phyloP scores from a whole-genome alignment of 2,797 vertebrate species.

The Cyclura pinguis region DNA sequence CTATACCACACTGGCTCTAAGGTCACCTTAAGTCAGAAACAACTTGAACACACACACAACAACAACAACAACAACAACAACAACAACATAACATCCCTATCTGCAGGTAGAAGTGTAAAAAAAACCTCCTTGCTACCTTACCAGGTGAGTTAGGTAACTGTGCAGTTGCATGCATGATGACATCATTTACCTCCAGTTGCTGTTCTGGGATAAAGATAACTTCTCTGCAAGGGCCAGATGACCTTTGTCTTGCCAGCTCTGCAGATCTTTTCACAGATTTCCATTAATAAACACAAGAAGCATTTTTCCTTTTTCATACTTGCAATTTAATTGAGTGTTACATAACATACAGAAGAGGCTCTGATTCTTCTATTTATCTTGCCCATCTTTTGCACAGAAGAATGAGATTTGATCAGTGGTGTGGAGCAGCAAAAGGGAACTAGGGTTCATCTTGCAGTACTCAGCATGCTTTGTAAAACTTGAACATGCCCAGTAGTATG shows the following conservation, averaged over 20 bases:
- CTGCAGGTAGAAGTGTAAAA: too few relatives aligned
- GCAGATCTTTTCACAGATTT: background rate
- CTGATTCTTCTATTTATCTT: background rate
- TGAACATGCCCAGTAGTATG: too few relatives aligned
- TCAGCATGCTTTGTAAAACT: too few relatives aligned
- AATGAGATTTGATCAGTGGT: background rate
- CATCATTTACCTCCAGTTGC: too few relatives aligned
- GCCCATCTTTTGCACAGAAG: background rate
- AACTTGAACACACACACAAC: too few relatives aligned
- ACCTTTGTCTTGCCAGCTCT: background rate
- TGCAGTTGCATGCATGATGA: too few relatives aligned
- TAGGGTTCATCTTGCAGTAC: background rate
- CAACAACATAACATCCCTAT: too few relatives aligned
- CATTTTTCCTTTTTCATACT: background rate
- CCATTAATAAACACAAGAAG: background rate
- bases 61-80: too few relatives aligned
- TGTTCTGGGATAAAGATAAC: background rate
- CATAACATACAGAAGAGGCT: background rate
- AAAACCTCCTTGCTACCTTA: too few relatives aligned
- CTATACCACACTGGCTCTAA: too few relatives aligned
- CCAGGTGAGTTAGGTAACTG: too few relatives aligned
- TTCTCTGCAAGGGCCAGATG: background rate
- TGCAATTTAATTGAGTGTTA: background rate
- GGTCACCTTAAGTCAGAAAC: too few relatives aligned
- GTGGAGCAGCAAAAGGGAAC: background rate